These are phyloP conservation scores for Peromyscus nudipes DNA, from an alignment of 2,797 vertebrate species.

Conservation along the genomic window DNA sequence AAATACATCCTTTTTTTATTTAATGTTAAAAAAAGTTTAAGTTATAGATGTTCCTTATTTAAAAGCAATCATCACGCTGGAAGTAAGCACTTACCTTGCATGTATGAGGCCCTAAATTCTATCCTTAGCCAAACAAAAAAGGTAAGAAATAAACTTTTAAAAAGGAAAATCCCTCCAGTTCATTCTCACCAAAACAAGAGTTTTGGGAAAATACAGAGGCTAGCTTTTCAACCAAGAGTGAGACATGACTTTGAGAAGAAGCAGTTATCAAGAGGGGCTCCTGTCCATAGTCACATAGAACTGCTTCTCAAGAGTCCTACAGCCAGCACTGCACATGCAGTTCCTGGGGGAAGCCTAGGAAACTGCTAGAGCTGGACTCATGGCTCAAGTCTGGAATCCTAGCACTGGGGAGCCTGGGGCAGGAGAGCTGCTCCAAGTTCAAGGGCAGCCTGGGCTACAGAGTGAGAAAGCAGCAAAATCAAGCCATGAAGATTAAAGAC, in stretches of 20 bases:
- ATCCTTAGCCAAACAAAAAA: neutral
- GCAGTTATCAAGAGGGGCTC: neutral
- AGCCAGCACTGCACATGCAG: neutral
- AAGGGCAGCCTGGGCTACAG: neutral
- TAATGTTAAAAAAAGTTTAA: slow-evolving; percentile 16
- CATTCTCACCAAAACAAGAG: neutral
- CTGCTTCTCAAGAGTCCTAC: slow-evolving; percentile 42
- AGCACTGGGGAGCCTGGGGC: neutral
- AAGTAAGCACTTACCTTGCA: neutral
- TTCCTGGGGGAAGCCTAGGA: neutral
- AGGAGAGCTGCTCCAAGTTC: neutral
- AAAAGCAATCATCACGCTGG: slow-evolving; percentile 29
- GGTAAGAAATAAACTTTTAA: neutral
- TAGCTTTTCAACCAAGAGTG: slow-evolving; percentile 14
- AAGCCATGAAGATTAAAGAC: neutral
- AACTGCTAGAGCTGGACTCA: neutral
- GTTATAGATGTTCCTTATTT: slow-evolving; percentile 26
- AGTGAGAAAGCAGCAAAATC: neutral
- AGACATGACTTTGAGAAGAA: slow-evolving; percentile 36
- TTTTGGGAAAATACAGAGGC: slow-evolving; percentile 14
- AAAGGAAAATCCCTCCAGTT: neutral
- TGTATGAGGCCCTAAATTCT: neutral
- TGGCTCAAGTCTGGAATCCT: neutral
- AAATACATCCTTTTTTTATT: neutral
- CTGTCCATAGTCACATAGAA: neutral